A percentile compares a stretch with the other conserved stretches of the same genome.
These are phyloP conservation scores for Heliconius hermathena DNA, from an alignment of 1,140 invertebrate species.

Conservation along the genomic window DNA sequence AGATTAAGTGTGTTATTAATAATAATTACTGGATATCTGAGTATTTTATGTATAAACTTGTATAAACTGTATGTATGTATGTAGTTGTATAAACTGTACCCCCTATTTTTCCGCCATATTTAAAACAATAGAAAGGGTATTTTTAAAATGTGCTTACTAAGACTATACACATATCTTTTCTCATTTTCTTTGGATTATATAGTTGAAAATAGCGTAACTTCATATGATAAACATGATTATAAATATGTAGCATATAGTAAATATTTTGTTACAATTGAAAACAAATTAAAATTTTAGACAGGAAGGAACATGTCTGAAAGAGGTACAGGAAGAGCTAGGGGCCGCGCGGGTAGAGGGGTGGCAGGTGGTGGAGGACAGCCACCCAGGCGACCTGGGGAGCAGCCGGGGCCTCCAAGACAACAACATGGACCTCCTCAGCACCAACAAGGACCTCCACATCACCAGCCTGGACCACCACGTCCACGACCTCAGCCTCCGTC, in stretches of 20 bases:
- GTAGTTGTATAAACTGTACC: background rate
- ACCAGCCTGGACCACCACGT: conserved; percentile 40
- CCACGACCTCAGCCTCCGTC: conserved; percentile 65
- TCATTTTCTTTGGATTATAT: background rate
- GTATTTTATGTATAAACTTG: background rate
- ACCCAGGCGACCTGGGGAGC: conserved; percentile 59
- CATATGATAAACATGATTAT: background rate
- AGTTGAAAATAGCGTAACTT: background rate
- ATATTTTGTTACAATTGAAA: background rate
- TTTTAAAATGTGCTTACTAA: background rate
- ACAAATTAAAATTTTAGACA: background rate
- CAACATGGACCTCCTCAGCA: conserved; percentile 59
- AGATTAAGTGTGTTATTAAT: background rate
- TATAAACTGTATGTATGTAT: background rate
- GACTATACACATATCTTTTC: background rate
- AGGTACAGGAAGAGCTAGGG: conserved; percentile 56
- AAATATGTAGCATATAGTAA: background rate
- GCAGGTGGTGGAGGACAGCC: conserved; percentile 39
- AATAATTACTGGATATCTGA: background rate
- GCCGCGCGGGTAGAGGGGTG: conserved; percentile 56
- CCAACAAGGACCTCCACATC: conserved; percentile 41
- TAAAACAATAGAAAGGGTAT: background rate
- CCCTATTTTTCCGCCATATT: background rate
- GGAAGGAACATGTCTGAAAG: conserved; percentile 54
- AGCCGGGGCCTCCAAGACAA: conserved; percentile 38